Conservation (phyloP, 2,888 invertebrate genomes). For the Melikaiella ostensackeni region DNA sequence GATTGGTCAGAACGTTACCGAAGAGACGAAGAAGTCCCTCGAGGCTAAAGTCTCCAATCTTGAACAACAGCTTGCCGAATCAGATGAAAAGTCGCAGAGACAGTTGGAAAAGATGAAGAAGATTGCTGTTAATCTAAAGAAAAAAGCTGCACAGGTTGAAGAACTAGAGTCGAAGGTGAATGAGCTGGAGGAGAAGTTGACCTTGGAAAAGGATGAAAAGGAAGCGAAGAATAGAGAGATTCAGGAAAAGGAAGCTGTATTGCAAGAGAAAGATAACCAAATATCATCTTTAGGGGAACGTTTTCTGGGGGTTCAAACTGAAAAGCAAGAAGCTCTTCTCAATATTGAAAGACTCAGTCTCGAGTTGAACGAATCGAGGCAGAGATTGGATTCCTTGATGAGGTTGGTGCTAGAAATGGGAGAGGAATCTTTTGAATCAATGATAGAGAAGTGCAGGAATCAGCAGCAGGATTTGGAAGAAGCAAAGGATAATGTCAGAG, state of each 20-base stretch:
- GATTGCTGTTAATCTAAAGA: constrained; percentile 86
- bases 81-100: constrained; percentile 83
- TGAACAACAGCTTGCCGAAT: constrained; percentile 73
- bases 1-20: constrained; percentile 67
- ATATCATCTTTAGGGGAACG: constrained; percentile 65
- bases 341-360: constrained; percentile 51
- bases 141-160: constrained; percentile 82
- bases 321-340: constrained; percentile 49
- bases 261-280: constrained; percentile 64
- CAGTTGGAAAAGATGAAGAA: constrained; percentile 88
- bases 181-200: constrained; percentile 64
- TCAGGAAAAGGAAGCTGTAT: constrained; percentile 57
- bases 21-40: constrained; percentile 70
- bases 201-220: constrained; percentile 67
- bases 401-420: constrained; percentile 60
- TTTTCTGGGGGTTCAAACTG: constrained; percentile 49
- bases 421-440: constrained; percentile 49
- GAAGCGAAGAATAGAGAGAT: constrained; percentile 65
- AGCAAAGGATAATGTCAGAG: constrained; percentile 71
- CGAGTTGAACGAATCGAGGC: constrained; percentile 55
- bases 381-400: constrained; percentile 54
- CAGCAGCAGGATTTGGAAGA: constrained; percentile 67
- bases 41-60: constrained; percentile 74
- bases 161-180: constrained; percentile 80
- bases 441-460: constrained; percentile 55